Base-by-base conservation (phyloP, 2,888 invertebrate genomes). In the Zhengitettix transpicula region DNA sequence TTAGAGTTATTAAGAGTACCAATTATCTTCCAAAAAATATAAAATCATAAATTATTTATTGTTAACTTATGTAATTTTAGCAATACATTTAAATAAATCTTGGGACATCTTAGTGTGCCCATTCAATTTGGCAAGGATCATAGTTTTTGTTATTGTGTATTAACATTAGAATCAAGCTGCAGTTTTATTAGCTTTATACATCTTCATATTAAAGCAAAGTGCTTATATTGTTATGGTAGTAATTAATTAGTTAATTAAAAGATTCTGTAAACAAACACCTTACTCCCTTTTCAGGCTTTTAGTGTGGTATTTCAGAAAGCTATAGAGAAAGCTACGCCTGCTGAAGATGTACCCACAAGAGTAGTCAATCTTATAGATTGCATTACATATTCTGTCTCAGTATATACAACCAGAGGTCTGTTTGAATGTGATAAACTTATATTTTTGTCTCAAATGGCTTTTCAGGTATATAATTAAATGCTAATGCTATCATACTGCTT, bases 271-370 rank as follows among this genome's bases (percentile, higher is more conserved):
- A 9, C 10, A 56, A 53, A 52, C 10, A 42, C 9, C n/a, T 42
- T 12, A 52, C 52, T 65, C 47, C 60, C 60, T 61, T 74, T 75
- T n/a, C 68, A 91, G 90, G 94, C 96, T 1, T 96, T 96, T 74
- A 93, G 91, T 73, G 93, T 94, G n/a, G 96, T 96, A 42, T 96
- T 96, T 72, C 93, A 94, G 78, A 95, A 94, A 70, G 96, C 96
- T 16, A 95, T 97, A 69, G 87, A 88, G 54, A 84, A 82, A 70
- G 92, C 96, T 0, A 87, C 89, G 65, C 84, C 87, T 0, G 84
- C 89, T 0, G 84, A 86, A 16, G 86, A 85, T 65, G 89, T 96
- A 0, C 78, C 81, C 42, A 76, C 77, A 61, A 78, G 96, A 67
- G 93, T 97, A 16, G 78, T 80, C 65, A 94, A 93, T 74, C 81